Evolutionary conservation across 2,797 vertebrate species (phyloP).

Genomic region (Myotis vivesi): DNA sequence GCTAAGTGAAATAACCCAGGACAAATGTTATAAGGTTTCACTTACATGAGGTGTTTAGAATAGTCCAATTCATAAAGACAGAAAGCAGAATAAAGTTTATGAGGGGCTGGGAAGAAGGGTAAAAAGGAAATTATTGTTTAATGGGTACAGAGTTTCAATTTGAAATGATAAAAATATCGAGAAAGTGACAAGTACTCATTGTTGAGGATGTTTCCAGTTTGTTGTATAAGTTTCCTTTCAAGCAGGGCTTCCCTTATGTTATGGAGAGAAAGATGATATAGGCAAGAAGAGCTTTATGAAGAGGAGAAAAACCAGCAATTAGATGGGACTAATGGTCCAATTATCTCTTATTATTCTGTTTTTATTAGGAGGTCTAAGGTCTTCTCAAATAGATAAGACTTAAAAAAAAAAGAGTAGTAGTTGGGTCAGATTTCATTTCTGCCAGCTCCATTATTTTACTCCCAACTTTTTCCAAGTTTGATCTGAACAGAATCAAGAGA

Average conservation of each 20-base stretch:
- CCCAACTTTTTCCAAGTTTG: not conserved
- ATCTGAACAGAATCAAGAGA: not conserved
- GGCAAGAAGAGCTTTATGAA: not conserved
- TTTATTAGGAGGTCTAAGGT: not conserved
- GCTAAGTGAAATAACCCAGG: not conserved
- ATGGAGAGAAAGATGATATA: not conserved
- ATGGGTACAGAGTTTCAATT: not conserved
- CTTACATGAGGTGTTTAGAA: not conserved
- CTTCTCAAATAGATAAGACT: not conserved
- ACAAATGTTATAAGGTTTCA: not conserved
- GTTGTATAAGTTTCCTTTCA: not conserved
- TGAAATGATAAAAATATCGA: not conserved
- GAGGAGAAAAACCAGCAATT: not conserved
- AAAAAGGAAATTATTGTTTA: not conserved
- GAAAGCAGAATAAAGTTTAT: not conserved
- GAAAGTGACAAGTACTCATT: not conserved
- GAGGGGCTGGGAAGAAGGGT: accelerated
- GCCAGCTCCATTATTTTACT: not conserved
- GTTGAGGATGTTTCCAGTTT: not conserved
- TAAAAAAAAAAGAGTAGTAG: not conserved
- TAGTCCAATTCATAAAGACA: not conserved
- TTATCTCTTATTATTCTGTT: not conserved
- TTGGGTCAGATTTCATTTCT: not conserved
- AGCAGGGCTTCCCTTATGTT: not conserved
- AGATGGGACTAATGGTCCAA: not conserved